phyloP scores from a whole-genome alignment of 2,113 vertebrate genomes.

The Rhea pennata region DNA sequence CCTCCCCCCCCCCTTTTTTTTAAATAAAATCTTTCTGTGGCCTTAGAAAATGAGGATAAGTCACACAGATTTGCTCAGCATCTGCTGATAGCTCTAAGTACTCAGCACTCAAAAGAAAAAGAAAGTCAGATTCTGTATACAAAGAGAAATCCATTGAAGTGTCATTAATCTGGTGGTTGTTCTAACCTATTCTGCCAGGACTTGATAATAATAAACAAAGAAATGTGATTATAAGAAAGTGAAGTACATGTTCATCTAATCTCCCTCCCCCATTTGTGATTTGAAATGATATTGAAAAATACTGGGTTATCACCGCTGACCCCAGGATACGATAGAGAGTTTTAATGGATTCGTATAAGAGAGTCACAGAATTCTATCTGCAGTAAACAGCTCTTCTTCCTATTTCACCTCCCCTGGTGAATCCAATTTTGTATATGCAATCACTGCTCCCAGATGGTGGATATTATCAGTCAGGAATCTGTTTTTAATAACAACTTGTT shows the following conservation, averaged over 20 bases:
- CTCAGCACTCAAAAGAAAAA: not conserved
- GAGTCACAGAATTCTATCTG: not conserved
- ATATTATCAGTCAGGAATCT: constrained; percentile 42
- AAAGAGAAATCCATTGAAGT: not conserved
- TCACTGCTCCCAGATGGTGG: constrained; percentile 49
- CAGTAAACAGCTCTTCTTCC: constrained; percentile 16
- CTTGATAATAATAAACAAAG: not conserved
- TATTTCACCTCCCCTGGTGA: constrained; percentile 42
- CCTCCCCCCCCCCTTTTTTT: not conserved
- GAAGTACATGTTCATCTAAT: not conserved
- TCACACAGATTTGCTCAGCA: not conserved
- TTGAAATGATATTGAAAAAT: not conserved
- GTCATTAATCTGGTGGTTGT: not conserved
- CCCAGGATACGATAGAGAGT: not conserved
- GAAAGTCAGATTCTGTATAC: not conserved
- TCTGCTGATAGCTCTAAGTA: constrained; percentile 19
- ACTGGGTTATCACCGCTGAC: not conserved
- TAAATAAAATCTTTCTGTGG: not conserved
- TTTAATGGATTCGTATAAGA: constrained; percentile 32
- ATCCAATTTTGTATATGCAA: constrained; percentile 59
- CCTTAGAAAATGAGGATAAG: constrained; percentile 25
- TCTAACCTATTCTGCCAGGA: not conserved
- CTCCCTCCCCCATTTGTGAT: not conserved
- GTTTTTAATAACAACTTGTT: constrained; percentile 53
- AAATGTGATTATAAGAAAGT: not conserved